phyloP scores from a whole-genome alignment of 2,888 invertebrate genomes.

The Caenorhabditis becei region DNA sequence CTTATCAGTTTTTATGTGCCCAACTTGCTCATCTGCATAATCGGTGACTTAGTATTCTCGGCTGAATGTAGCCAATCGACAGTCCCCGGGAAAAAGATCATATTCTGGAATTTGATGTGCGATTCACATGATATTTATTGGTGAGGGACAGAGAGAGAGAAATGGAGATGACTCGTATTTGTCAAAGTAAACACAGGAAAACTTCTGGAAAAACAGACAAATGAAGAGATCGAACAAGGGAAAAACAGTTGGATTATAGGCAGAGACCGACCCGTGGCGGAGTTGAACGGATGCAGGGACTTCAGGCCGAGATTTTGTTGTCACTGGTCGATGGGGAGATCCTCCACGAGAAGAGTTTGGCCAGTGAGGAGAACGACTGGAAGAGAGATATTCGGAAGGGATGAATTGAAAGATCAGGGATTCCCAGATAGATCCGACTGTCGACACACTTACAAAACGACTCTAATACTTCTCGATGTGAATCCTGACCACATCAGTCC shows the following conservation, averaged over 20 bases:
- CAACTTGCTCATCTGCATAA: conserved; percentile 42
- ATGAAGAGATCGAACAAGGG: conserved; percentile 33
- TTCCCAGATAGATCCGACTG: background rate
- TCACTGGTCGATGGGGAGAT: conserved; percentile 66
- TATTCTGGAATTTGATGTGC: conserved; percentile 31
- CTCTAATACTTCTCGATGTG: background rate
- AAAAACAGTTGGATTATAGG: conserved; percentile 56
- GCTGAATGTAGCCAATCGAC: background rate
- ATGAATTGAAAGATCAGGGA: background rate
- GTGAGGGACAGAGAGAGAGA: conserved; percentile 1
- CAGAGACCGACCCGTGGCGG: conserved; percentile 44
- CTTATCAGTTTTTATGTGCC: conserved; percentile 32
- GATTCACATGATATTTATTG: conserved; percentile 44
- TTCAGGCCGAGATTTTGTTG: conserved; percentile 63
- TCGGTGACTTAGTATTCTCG: conserved; percentile 7
- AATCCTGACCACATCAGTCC: background rate
- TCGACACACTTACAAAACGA: background rate
- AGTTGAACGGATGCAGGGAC: conserved; percentile 17
- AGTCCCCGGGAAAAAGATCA: conserved; percentile 23
- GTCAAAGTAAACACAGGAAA: conserved; percentile 36
- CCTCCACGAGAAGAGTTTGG: conserved; percentile 68
- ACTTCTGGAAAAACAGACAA: conserved; percentile 29
- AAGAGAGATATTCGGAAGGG: conserved; percentile 8
- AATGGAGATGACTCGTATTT: conserved; percentile 41
- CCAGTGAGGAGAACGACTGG: conserved; percentile 66